phyloP scores from a whole-genome alignment of 1,140 invertebrate genomes.

The Sarcophaga bullata region DNA sequence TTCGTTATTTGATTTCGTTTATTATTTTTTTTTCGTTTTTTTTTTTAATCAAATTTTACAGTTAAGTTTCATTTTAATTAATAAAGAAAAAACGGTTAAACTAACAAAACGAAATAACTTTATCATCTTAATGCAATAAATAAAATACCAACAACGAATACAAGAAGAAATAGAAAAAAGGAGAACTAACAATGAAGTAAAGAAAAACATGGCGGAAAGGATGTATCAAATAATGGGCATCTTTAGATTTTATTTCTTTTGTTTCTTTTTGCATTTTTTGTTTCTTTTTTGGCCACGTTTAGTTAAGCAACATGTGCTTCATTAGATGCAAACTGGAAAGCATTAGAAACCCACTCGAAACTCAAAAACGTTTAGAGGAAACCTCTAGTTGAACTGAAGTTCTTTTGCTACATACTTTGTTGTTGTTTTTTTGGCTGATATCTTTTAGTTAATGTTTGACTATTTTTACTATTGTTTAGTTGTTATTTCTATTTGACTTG shows the following conservation, averaged over 20 bases:
- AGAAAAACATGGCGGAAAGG: neutral
- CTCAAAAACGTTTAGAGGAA: neutral
- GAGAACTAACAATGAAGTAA: neutral
- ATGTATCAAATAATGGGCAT: neutral
- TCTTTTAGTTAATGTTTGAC: conserved; percentile 11
- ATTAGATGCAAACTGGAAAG: neutral
- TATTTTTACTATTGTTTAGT: conserved; percentile 11
- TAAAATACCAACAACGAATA: neutral
- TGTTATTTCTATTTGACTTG: neutral
- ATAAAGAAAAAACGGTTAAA: neutral
- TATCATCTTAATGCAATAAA: neutral
- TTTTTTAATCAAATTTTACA: no score
- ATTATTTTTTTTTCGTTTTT: no score
- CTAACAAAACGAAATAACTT: neutral
- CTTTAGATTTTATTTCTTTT: neutral
- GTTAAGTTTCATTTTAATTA: neutral
- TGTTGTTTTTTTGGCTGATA: neutral
- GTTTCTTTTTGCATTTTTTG: no score
- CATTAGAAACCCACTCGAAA: conserved; percentile 18
- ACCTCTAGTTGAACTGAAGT: no score
- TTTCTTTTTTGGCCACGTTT: neutral
- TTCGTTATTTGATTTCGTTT: neutral
- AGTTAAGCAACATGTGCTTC: conserved; percentile 23
- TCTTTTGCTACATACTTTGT: neutral
- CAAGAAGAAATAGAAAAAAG: no score